Conservation (phyloP, 2,113 vertebrate species). For the Eupsittula cactorum region DNA sequence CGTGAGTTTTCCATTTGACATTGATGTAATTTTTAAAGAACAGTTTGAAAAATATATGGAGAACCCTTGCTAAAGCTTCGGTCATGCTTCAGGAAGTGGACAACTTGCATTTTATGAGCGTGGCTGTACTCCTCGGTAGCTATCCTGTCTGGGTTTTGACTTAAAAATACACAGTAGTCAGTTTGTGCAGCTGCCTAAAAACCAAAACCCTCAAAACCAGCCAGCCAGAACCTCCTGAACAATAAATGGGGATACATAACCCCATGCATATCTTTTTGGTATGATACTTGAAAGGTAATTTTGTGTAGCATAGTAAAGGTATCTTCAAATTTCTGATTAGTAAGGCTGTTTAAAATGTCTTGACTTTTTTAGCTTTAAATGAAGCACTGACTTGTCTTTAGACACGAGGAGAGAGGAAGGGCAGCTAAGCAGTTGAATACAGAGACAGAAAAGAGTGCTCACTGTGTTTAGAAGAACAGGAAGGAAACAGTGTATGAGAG, state of each 20-base stretch:
- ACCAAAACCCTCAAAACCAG: neutral
- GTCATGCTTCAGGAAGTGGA: neutral
- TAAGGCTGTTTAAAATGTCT: neutral
- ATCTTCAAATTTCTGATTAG: neutral
- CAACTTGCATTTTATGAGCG: neutral
- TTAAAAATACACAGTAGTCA: neutral
- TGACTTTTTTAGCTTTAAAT: neutral
- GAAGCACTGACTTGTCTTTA: neutral
- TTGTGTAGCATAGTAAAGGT: neutral
- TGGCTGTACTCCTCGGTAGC: neutral
- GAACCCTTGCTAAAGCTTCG: neutral
- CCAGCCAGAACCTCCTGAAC: neutral
- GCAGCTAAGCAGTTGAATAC: neutral
- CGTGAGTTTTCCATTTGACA: neutral
- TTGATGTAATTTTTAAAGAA: neutral
- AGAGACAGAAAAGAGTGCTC: neutral
- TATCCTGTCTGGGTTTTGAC: neutral
- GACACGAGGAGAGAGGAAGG: neutral
- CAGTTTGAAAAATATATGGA: neutral
- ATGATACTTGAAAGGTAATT: neutral
- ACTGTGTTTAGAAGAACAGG: neutral
- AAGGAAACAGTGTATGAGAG: constrained; percentile 1
- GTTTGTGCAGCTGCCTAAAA: neutral
- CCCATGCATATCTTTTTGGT: neutral
- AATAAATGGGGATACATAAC: neutral